Base-by-base conservation (phyloP, 2,113 vertebrate species). In the Rhinoderma darwinii region DNA sequence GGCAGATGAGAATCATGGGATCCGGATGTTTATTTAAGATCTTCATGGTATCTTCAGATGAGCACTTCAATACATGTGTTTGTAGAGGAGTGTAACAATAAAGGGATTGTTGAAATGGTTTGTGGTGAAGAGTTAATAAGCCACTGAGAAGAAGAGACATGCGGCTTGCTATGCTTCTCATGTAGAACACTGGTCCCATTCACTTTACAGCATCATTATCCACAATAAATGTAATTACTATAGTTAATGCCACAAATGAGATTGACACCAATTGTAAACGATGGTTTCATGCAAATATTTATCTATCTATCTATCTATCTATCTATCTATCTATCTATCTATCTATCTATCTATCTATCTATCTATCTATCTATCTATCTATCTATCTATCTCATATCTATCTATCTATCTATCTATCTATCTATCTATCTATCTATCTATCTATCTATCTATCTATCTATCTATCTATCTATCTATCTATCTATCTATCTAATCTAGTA, bases 1-100 rank as follows among this genome's bases (percentile, higher is more conserved):
- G 75, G 35, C 78, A 87, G 85, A 87, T 82, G 85, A 87, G 66
- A 11, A 82, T 87, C 85, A 87, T 87, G 78, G 27, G 85, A 82
- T 82, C 77, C 77, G 85, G 85, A 87, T 87, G 85, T 87, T 87
- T 87, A 44, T 59, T 59, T 73, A 43, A 79, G 68, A 82, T 56
- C 44, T 87, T 87, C 85, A 81, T 81, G 77, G 50, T 82, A 51
- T 79, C 84, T 86, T 70, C 59, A 70, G 75, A 86, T 27, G 75
- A 79, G 75, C 84, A 80, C 59, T 70, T 61, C 44, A 86, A 32
- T 66, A 50, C 73, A 66, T 66, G 72, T 63, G 56, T 84, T 86
- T 86, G 74, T 35, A 50, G 74, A 63, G 59, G 47, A 51, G 5
- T 86, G 43, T 27, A 68, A 86, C 75, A 86, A 79, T 86, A 72